Conservation (phyloP, 2,888 invertebrate species). For the Conus canariensis region DNA sequence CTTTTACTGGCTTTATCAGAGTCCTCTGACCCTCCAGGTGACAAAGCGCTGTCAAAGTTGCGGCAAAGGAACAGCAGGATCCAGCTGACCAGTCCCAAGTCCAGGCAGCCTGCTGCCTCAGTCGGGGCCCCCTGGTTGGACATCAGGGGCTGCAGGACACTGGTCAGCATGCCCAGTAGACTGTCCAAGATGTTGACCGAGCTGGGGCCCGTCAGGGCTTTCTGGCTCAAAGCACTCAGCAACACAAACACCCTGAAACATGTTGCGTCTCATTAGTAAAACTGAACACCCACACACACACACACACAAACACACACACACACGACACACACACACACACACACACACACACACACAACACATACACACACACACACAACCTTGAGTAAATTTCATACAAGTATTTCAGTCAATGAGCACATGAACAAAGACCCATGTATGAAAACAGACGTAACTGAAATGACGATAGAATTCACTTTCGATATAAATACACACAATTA, state of each 20-base stretch:
- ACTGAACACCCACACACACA: too few relatives aligned
- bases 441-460: too few relatives aligned
- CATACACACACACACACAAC: too few relatives aligned
- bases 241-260: conserved; percentile 87
- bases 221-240: conserved; percentile 91
- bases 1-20: conserved; percentile 60
- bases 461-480: too few relatives aligned
- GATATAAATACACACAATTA: neutral
- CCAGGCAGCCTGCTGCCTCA: conserved; percentile 78
- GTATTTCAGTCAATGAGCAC: too few relatives aligned
- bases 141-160: conserved; percentile 74
- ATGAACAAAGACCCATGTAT: too few relatives aligned
- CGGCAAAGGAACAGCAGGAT: conserved; percentile 87
- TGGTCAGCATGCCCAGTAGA: conserved; percentile 79
- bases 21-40: conserved; percentile 56
- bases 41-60: conserved; percentile 82
- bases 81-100: conserved; percentile 87
- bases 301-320: too few relatives aligned
- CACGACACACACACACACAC: too few relatives aligned
- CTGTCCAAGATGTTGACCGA: conserved; percentile 74
- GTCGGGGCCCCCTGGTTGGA: neutral
- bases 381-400: too few relatives aligned
- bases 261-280: neutral
- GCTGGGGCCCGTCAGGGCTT: conserved; percentile 82
- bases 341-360: neutral